Evolutionary conservation across 1,140 invertebrate species (phyloP).

Genomic region (Drosophila ohnishii): DNA sequence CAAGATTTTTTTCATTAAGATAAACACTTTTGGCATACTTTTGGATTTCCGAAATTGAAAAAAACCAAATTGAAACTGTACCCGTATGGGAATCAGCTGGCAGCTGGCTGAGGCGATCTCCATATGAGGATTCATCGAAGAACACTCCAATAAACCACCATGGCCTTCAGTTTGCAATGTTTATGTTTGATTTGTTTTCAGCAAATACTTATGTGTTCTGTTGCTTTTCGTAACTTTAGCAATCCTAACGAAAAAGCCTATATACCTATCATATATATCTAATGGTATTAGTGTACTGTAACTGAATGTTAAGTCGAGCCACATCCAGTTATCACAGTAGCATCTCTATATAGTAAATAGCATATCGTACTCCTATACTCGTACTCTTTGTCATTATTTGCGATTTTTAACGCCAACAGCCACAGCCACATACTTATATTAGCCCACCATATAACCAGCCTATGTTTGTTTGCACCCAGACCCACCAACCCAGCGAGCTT

Average conservation of each 20-base stretch:
- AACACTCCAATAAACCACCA: conserved; percentile 61
- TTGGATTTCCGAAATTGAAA: conserved; percentile 62
- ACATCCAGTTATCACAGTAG: conserved; percentile 52
- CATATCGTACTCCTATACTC: conserved; percentile 54
- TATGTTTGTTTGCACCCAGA: conserved; percentile 68
- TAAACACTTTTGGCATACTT: conserved; percentile 79
- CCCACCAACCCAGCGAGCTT: conserved; percentile 64
- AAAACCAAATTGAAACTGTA: conserved; percentile 34
- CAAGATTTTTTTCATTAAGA: conserved; percentile 81
- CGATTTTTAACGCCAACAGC: conserved; percentile 52
- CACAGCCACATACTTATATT: conserved; percentile 26
- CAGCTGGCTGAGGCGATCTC: conserved; percentile 36
- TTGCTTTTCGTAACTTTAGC: conserved; percentile 76
- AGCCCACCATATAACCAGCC: conserved; percentile 50
- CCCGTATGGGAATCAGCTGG: conserved; percentile 60
- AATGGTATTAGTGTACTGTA: conserved; percentile 47
- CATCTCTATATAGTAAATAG: conserved; percentile 38
- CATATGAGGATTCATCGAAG: conserved; percentile 52
- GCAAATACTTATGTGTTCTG: conserved; percentile 70
- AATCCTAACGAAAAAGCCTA: conserved; percentile 66
- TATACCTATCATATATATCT: conserved; percentile 31
- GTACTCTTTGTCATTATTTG: conserved; percentile 69
- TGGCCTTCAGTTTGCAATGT: conserved; percentile 73
- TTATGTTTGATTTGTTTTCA: conserved; percentile 72
- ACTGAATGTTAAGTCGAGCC: conserved; percentile 64